Conservation (phyloP, 2,888 invertebrate genomes). For the Pyrocoelia pectoralis region DNA sequence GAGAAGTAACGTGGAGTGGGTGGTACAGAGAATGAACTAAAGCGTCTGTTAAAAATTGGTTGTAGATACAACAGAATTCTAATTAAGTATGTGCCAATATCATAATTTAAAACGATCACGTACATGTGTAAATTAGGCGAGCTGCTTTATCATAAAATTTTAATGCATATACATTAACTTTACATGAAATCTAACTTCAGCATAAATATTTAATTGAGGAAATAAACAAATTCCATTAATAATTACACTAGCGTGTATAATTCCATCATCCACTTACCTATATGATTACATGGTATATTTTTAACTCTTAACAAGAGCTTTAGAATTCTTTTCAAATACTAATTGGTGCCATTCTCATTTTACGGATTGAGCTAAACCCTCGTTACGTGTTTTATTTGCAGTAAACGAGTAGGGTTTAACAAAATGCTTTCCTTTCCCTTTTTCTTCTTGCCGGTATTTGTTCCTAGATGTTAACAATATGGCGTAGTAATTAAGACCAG, state of each 20-base stretch:
- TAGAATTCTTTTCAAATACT: constrained; percentile 19
- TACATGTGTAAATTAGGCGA: constrained; percentile 11
- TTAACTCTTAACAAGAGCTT: background rate
- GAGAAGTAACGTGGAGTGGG: background rate
- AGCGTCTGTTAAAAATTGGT: too few species aligned
- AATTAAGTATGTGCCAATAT: background rate
- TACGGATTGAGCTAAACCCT: constrained; percentile 17
- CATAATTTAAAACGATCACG: background rate
- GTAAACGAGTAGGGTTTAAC: constrained; percentile 29
- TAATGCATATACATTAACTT: constrained; percentile 22
- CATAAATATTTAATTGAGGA: background rate
- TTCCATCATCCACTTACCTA: background rate
- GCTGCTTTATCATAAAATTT: constrained; percentile 11
- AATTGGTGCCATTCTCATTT: constrained; percentile 25
- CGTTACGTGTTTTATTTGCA: constrained; percentile 28
- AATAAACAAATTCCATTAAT: too few species aligned
- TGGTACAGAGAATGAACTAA: background rate
- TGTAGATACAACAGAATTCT: background rate
- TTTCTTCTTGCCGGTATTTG: background rate
- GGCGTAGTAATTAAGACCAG: too few species aligned
- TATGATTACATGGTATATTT: background rate
- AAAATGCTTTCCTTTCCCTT: background rate
- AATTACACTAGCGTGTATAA: background rate
- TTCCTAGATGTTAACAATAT: background rate
- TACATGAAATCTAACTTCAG: constrained; percentile 11